Base-by-base conservation (phyloP, 92 coral and sea anemone genomes). In the Epizoanthus fatuus region DNA sequence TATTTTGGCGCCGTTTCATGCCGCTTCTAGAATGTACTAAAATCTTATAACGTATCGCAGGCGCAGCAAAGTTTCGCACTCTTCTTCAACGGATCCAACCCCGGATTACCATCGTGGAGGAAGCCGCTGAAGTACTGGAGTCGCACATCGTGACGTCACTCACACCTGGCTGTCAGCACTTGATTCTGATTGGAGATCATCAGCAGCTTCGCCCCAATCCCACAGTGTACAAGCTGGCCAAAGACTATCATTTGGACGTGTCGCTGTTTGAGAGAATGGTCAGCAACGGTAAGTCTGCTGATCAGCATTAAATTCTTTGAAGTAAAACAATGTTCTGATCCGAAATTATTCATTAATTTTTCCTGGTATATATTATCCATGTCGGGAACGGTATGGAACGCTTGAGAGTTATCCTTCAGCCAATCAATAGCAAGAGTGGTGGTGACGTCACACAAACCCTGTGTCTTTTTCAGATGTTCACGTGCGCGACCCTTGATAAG, bases 111-210 rank as follows among this genome's bases (percentile, higher is more conserved):
- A 90, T 95, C 22, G 98, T 95, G 56, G 98, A 95, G 68, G 98
- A 95, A 88, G 98, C 97, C 83, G 98, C 98, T 87, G 98, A 95
- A 79, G 95, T 95, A 40, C 79, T 96, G 84, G 98, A 96, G 94
- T 89, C 98, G 71, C 98, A 96, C 86, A 95, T 95, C 70, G 97
- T 95, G 10, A 93, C 98, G 15, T 89, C 97, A 5, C 78, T 95
- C 56, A 95, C 92, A 39, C 91, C 92, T 81, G 97, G 92, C 79
- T 93, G 97, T 69, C 97, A 95, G 79, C 98, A 95, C 63, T 79
- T 95, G 93, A 95, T 95, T 86, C 82, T 95, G 87, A 95, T 95
- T 89, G 98, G 98, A 65, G 98, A 95, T 83, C 98, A 95, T 74
- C 93, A 95, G 55, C 98, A 95, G 69, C 94, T 95, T 59, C 95